phyloP scores from a whole-genome alignment of 1,140 invertebrate species.

The Agrilus planipennis region DNA sequence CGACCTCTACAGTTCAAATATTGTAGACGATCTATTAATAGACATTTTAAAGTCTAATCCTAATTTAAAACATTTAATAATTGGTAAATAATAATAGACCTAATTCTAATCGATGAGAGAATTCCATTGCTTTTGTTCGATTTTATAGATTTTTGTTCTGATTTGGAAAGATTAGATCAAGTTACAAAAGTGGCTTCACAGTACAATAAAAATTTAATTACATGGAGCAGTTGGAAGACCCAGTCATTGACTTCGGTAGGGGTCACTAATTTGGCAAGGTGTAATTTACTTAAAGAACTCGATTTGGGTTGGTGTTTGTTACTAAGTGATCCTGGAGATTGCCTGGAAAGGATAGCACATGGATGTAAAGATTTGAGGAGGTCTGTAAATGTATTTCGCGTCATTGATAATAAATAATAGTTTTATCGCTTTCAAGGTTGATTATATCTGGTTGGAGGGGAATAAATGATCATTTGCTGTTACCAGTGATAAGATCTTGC shows the following conservation, averaged over 20 bases:
- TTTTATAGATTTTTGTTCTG: constrained; percentile 44
- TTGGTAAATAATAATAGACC: constrained; percentile 39
- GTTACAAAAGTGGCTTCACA: constrained; percentile 50
- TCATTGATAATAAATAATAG: background rate
- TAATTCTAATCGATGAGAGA: background rate
- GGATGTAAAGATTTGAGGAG: constrained; percentile 42
- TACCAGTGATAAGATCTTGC: constrained; percentile 44
- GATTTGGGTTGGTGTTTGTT: constrained; percentile 75
- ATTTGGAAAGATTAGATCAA: constrained; percentile 50
- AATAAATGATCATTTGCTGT: constrained; percentile 62
- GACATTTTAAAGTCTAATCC: constrained; percentile 53
- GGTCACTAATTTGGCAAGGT: constrained; percentile 53
- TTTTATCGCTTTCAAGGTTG: constrained; percentile 16
- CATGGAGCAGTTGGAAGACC: constrained; percentile 78
- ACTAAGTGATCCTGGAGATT: constrained; percentile 32
- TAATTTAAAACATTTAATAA: constrained; percentile 57
- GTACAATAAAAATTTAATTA: constrained; percentile 54
- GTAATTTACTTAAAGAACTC: constrained; percentile 60
- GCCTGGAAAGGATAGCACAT: constrained; percentile 35
- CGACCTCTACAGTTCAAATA: constrained; percentile 64
- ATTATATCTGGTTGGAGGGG: constrained; percentile 42
- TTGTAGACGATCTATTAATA: constrained; percentile 49
- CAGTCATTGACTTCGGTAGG: constrained; percentile 59
- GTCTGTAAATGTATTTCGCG: constrained; percentile 6
- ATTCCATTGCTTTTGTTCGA: too few species aligned